Conservation (phyloP, 2,797 vertebrate species). For the Natrix natrix region DNA sequence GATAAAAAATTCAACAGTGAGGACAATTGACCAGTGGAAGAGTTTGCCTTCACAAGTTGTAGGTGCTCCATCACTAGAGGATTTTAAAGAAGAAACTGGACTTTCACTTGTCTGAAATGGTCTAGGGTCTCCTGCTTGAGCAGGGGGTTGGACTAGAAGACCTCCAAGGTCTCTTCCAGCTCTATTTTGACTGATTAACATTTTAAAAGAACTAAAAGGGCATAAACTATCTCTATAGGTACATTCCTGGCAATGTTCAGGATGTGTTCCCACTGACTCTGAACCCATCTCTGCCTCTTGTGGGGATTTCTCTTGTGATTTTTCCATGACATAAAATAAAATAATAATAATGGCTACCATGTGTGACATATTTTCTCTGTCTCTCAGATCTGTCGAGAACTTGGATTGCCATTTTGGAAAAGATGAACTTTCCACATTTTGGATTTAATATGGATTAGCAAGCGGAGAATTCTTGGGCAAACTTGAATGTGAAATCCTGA, state of each 20-base stretch:
- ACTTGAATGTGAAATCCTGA: constrained; percentile 26
- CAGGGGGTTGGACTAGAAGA: background rate
- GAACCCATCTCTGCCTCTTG: constrained; percentile 17
- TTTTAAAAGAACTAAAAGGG: background rate
- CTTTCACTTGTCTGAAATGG: background rate
- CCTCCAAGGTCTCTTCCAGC: background rate
- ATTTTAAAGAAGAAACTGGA: background rate
- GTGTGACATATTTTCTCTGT: constrained; percentile 19
- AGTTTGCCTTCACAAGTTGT: no score
- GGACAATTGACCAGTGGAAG: no score
- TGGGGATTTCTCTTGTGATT: background rate
- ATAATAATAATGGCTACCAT: constrained; percentile 32
- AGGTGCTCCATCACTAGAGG: background rate
- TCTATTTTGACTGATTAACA: background rate
- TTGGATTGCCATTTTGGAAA: constrained; percentile 49
- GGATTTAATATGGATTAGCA: constrained; percentile 44
- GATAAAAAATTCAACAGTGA: no score
- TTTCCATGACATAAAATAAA: constrained; percentile 23
- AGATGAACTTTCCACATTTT: constrained; percentile 29
- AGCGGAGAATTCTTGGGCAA: constrained; percentile 43
- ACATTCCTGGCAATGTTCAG: background rate
- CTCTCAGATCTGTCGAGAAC: constrained; percentile 32
- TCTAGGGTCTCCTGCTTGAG: no score
- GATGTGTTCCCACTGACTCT: background rate
- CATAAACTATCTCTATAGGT: background rate